These are phyloP conservation scores for Actinia equina DNA, from an alignment of 64 coral and sea anemone species.

Conservation along the genomic window DNA sequence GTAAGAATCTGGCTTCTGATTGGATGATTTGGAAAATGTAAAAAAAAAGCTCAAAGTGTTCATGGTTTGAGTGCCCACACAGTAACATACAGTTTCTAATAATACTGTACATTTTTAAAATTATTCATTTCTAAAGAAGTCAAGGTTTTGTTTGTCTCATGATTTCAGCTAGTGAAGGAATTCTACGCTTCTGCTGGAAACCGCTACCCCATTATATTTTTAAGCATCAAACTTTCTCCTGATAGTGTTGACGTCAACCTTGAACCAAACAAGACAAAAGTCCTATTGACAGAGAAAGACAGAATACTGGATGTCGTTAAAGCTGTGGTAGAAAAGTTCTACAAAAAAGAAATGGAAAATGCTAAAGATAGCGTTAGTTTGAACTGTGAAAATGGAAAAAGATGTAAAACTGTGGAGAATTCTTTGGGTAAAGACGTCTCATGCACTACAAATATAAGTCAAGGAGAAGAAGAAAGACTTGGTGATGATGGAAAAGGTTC, in stretches of 20 bases:
- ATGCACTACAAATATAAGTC: not conserved
- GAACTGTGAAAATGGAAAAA: not conserved
- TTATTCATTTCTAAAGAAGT: too few relatives aligned
- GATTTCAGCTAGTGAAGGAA: conserved; percentile 60
- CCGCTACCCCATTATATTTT: conserved; percentile 65
- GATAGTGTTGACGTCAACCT: conserved; percentile 82
- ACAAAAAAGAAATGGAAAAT: conserved; percentile 21
- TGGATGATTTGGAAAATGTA: too few relatives aligned
- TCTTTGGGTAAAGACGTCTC: not conserved
- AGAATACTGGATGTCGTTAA: conserved; percentile 50
- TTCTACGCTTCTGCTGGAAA: conserved; percentile 48
- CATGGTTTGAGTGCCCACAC: too few relatives aligned
- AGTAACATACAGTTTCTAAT: too few relatives aligned
- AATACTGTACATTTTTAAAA: too few relatives aligned
- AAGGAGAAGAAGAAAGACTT: not conserved
- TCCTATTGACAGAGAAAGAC: conserved; percentile 87
- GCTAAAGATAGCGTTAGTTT: not conserved
- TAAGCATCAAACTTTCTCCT: conserved; percentile 70
- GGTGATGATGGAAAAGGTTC: not conserved
- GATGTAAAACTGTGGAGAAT: not conserved
- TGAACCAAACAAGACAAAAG: conserved; percentile 93
- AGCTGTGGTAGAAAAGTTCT: conserved; percentile 61
- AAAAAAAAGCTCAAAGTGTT: too few relatives aligned
- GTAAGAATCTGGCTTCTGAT: too few relatives aligned
- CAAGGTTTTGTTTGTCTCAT: not conserved